phyloP scores from a whole-genome alignment of 1,140 invertebrate genomes.

The Geopemphigus sp. region DNA sequence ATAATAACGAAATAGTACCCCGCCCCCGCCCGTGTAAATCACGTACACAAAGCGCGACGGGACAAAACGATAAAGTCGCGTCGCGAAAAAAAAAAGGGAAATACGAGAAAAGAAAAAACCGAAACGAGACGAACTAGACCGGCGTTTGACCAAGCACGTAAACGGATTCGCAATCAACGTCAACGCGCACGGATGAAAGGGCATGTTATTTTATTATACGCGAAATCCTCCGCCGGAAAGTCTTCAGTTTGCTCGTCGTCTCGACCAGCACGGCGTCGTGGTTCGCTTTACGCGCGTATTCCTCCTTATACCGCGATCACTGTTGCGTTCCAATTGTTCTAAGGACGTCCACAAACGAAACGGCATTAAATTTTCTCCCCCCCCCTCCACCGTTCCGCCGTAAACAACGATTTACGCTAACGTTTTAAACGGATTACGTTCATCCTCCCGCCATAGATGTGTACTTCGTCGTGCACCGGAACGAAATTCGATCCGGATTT shows the following conservation, averaged over 20 bases:
- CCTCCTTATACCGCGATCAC: not conserved
- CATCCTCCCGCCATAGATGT: too few species aligned
- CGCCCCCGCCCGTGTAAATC: slow-evolving; percentile 1
- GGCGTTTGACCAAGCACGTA: slow-evolving; percentile 25
- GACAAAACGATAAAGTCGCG: slow-evolving; percentile 30
- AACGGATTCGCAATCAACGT: slow-evolving; percentile 42
- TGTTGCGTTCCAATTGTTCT: not conserved
- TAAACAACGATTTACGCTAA: not conserved
- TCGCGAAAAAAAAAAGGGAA: not conserved
- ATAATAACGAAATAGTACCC: slow-evolving; percentile 14
- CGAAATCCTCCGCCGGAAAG: not conserved
- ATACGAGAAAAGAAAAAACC: not conserved
- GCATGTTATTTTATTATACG: slow-evolving; percentile 36
- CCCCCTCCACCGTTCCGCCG: too few species aligned
- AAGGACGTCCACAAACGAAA: not conserved
- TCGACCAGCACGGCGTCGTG: not conserved
- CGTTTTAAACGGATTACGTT: not conserved
- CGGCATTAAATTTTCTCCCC: not conserved
- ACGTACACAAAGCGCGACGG: slow-evolving; percentile 25
- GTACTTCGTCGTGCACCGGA: too few species aligned
- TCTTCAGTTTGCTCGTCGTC: not conserved
- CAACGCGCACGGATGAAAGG: slow-evolving; percentile 35
- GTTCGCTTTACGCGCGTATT: not conserved
- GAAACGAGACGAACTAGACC: slow-evolving; percentile 36
- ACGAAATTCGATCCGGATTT: too few species aligned